Base-by-base conservation (phyloP, 2,797 vertebrate genomes). In the Semaprochilodus insignis region DNA sequence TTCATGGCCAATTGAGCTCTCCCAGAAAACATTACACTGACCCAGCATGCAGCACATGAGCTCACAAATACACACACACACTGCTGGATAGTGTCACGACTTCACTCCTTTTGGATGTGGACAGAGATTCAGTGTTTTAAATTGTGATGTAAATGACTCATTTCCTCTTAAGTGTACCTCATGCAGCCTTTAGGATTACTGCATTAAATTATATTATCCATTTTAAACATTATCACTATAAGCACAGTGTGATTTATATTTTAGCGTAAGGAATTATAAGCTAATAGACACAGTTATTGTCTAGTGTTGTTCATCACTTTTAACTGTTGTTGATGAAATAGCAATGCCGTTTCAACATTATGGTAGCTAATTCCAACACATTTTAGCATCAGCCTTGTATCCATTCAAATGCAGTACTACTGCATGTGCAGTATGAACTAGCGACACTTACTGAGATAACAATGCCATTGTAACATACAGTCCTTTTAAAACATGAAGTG, bases 1-100 rank as follows among this genome's bases (percentile, higher is more conserved):
- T 88, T 90, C 84, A 90, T 87, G 88, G 83, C 77, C 86, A 88
- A 90, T 87, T 88, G 86, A 85, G 74, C 78, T 59, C 73, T 59
- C 74, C 70, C 54, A 75, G 59, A 78, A 75, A 48, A 78, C 65
- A 82, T 82, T 77, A 75, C 77, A 66, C 77, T 74, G 82, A 54
- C 82, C 65, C 80, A 86, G 80, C 78, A 69, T 83, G 81, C 63
- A 73, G 54, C 60, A 55, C 69, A 78, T 44, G 67, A 48, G 44
- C 54, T 71, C 44, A 54, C 82, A 80, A 36, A 19, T 27, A 63
- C 67, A 54, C 52, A 66, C 77, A 74, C 70, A 85, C 25, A 70
- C 25, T 11, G 70, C 59, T 51, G 14, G 60, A 54, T 25, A 76
- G 73, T 23, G 19, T 74, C 80, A 77, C 48, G 34, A 82, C 62